These are phyloP conservation scores for Smutsia temminckii DNA, from an alignment of 2,797 vertebrate genomes.

Conservation along the genomic window DNA sequence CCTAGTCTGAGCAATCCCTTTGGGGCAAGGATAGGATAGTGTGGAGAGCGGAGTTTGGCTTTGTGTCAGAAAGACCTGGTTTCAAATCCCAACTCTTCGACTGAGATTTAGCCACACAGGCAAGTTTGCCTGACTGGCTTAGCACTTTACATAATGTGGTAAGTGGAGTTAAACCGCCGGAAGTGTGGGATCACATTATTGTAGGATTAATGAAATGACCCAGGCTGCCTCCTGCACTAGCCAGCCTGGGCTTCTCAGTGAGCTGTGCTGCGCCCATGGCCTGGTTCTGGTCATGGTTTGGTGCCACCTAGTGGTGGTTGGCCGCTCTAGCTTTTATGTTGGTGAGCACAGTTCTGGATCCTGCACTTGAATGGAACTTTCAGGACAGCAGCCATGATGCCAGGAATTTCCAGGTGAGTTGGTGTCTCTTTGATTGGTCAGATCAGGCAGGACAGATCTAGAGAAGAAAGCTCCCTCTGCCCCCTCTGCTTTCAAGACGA, in stretches of 20 bases:
- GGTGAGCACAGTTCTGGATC: fast-evolving
- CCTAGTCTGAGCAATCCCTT: neutral
- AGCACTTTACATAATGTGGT: fast-evolving
- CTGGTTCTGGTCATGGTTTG: neutral
- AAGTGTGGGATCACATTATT: neutral
- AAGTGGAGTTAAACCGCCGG: neutral
- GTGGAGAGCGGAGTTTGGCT: neutral
- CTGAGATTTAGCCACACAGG: too few species aligned
- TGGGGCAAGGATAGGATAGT: neutral
- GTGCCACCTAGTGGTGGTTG: slow-evolving; percentile 34
- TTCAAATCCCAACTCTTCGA: neutral
- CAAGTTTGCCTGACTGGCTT: neutral
- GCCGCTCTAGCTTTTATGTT: neutral
- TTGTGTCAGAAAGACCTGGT: neutral
- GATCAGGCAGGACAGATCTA: neutral
- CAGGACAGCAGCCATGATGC: neutral
- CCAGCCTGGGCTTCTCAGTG: neutral
- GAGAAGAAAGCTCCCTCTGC: neutral
- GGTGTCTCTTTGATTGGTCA: neutral
- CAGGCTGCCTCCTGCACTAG: fast-evolving
- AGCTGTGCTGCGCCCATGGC: fast-evolving
- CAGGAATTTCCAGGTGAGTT: neutral
- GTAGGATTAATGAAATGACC: neutral
- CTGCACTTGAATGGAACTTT: neutral
- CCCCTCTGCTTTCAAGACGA: neutral